These are phyloP conservation scores for Lacerta bilineata DNA, from an alignment of 2,797 vertebrate genomes.

Conservation along the genomic window DNA sequence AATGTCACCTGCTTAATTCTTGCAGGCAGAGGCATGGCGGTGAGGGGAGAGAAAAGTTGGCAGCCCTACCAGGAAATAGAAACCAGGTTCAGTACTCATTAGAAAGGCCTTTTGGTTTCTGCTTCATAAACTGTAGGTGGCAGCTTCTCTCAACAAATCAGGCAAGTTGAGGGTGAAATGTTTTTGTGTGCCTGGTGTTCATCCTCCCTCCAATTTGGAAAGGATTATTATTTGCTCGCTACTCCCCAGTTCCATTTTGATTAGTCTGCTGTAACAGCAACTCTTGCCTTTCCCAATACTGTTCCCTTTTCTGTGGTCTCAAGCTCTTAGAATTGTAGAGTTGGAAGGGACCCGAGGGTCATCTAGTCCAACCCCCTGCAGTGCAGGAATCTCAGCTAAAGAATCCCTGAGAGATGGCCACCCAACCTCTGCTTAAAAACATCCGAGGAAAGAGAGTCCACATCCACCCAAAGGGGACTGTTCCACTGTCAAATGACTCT, in stretches of 20 bases:
- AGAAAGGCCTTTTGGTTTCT: not conserved
- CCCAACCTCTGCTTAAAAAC: no score
- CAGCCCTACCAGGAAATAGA: not conserved
- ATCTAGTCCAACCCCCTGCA: no score
- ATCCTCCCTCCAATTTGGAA: not conserved
- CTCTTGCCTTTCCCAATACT: not conserved
- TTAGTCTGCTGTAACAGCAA: not conserved
- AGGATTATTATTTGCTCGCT: not conserved
- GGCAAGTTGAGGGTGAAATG: not conserved
- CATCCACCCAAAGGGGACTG: no score
- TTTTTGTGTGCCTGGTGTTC: no score
- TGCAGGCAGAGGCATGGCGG: no score
- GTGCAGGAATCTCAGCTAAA: no score
- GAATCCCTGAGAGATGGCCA: no score
- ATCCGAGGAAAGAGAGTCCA: no score
- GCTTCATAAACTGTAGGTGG: slow-evolving; percentile 67
- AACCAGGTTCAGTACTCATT: no score
- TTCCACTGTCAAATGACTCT: no score
- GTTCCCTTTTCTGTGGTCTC: not conserved
- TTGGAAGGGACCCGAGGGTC: no score
- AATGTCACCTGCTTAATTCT: not conserved
- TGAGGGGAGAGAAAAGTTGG: not conserved
- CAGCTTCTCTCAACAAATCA: slow-evolving; percentile 63
- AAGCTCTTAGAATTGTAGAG: no score
- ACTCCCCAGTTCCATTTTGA: not conserved